phyloP scores from a whole-genome alignment of 2,888 invertebrate genomes.

The Cerastis rubricosa region DNA sequence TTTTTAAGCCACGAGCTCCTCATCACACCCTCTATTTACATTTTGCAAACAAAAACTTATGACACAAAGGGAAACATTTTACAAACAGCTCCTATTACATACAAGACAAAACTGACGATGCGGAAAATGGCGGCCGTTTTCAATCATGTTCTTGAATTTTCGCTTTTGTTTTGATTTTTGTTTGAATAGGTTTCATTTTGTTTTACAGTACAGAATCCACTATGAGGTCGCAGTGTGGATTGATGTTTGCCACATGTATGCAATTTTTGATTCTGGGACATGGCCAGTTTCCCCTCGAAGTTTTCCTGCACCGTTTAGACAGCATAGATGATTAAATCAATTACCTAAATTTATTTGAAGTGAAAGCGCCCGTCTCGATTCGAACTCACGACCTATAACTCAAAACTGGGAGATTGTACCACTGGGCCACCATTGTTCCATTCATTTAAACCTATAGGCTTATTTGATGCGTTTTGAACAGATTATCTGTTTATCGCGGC shows the following conservation, averaged over 20 bases:
- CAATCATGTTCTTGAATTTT: slow-evolving; percentile 18
- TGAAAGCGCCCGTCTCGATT: not conserved
- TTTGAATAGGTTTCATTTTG: not conserved
- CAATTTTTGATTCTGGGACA: not conserved
- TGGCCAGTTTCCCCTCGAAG: not conserved
- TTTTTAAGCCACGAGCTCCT: too few relatives aligned
- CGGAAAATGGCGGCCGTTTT: slow-evolving; percentile 29
- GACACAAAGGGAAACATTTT: slow-evolving; percentile 39
- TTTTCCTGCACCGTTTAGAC: not conserved
- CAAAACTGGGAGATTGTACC: not conserved
- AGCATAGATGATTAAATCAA: not conserved
- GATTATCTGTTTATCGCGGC: not conserved
- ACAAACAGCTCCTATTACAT: slow-evolving; percentile 36
- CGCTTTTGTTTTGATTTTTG: slow-evolving; percentile 24
- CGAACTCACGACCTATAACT: not conserved
- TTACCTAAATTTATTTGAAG: not conserved
- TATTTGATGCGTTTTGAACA: slow-evolving; percentile 6
- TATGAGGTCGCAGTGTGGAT: not conserved
- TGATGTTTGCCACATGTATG: not conserved
- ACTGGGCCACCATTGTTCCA: not conserved
- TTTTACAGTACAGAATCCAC: not conserved
- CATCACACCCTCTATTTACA: not conserved
- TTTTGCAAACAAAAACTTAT: not conserved
- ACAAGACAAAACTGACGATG: slow-evolving; percentile 16
- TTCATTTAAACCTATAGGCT: not conserved